phyloP scores from a whole-genome alignment of 2,113 vertebrate species.

The Amblyornis subalaris region DNA sequence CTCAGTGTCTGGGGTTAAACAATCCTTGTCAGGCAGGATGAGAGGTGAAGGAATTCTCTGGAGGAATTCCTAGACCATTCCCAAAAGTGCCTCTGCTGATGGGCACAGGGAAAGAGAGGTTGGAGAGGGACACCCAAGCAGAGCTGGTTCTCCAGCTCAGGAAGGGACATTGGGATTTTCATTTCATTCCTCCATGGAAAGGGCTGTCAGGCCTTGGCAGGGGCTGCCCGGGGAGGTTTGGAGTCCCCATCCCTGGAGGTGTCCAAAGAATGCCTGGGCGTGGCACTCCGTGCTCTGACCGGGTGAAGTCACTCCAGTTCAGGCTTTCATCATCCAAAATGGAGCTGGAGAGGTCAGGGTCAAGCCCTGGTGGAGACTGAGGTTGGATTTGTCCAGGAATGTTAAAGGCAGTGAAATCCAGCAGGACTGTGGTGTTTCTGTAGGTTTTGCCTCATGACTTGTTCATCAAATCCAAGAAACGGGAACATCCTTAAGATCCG shows the following conservation, averaged over 20 bases:
- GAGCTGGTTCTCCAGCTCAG: not conserved
- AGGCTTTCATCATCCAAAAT: not conserved
- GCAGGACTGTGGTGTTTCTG: not conserved
- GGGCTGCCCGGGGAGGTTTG: not conserved
- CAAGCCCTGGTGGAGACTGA: not conserved
- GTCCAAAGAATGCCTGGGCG: not conserved
- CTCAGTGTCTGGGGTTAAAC: not conserved
- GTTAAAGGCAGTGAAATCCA: not conserved
- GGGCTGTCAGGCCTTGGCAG: not conserved
- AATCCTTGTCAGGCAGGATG: not conserved
- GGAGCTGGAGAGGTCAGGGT: not conserved
- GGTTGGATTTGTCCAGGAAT: not conserved
- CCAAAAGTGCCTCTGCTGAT: not conserved
- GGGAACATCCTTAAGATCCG: not conserved
- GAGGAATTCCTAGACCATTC: fast-evolving
- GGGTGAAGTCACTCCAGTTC: not conserved
- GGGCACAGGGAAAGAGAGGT: not conserved
- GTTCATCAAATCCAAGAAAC: not conserved
- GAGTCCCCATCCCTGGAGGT: not conserved
- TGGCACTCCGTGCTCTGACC: not conserved
- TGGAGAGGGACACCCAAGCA: not conserved
- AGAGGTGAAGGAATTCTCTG: not conserved
- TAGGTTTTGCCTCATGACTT: not conserved
- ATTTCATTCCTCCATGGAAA: not conserved
- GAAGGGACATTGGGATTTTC: not conserved